Evolutionary conservation across 37 sponge, comb jelly and placozoan species (phyloP), one percentile per base, ranked within the genome.

Genomic region (Halichondria panicea): DNA sequence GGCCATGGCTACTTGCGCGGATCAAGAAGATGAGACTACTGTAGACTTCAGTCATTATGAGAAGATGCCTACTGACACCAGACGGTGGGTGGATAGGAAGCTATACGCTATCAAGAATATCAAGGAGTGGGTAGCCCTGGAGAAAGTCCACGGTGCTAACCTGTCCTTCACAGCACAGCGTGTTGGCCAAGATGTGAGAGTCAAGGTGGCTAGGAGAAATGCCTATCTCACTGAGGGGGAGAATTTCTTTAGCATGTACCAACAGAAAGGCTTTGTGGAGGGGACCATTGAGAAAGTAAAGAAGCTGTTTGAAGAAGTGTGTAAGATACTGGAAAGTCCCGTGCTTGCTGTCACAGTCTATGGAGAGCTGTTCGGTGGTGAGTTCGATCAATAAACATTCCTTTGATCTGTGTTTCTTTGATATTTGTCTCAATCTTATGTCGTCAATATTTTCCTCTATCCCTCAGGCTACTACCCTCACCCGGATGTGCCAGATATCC

Each of bases 291-390:
- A 65, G 57, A 63, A 63, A 42, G 72, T 68, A n/a, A 73, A 33
- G 21, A 50, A 53, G 3, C 19, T 65, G 35, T 82, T 67, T 40
- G 44, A 18, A 8, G 79, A 68, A 1, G 68, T 78, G 5, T 18
- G 40, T 8, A 54, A 64, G 42, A n/a, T n/a, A n/a, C n/a, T n/a
- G n/a, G n/a, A n/a, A n/a, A 40, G 12, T 19, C 8, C n/a, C 50
- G 33, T 81, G 37, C 4, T 1, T 4, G 4, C 53, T 7, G 58
- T 75, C 2, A 70, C 70, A 15, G 44, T 84, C 19, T 76, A 54
- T 75, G 84, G 84, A 57, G 84, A 84, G 57, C 84, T 84, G 0
- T 84, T 84, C 68, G 84, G 84, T 76, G 84, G 84, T 84, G 59
- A 2, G 58, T 25, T 32, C 15, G 22, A 13, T 66, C n/a, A n/a